A percentile compares a stretch with the other conserved stretches of the same genome.
These are phyloP conservation scores for Caretta caretta DNA, from an alignment of 2,113 vertebrate species.

Conservation along the genomic window DNA sequence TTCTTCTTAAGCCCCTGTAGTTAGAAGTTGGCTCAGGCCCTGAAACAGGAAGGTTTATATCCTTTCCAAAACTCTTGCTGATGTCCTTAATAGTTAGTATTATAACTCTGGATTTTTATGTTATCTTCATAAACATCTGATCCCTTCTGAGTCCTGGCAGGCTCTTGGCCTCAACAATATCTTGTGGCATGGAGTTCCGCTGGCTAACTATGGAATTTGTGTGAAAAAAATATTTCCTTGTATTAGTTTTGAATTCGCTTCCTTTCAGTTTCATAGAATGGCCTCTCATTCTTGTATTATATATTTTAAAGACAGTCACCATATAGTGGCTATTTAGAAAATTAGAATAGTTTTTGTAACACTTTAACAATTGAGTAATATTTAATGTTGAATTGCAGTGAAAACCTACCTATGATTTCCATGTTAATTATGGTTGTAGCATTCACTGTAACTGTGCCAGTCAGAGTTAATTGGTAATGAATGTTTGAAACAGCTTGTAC, in stretches of 20 bases:
- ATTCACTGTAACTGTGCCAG: neutral
- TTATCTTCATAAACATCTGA: neutral
- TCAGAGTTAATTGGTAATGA: neutral
- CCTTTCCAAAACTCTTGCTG: neutral
- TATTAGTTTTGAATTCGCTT: neutral
- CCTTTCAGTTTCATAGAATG: neutral
- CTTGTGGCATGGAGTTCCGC: neutral
- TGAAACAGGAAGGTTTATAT: neutral
- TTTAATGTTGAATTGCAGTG: neutral
- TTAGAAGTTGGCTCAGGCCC: neutral
- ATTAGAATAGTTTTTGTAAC: neutral
- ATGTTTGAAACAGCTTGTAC: neutral
- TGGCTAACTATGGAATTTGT: neutral
- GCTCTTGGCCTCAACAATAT: neutral
- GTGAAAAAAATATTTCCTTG: neutral
- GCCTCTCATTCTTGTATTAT: neutral
- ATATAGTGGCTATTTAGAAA: neutral
- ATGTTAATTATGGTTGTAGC: neutral
- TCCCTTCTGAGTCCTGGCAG: neutral
- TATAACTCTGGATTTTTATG: fast-evolving
- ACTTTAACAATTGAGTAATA: neutral
- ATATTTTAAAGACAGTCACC: neutral
- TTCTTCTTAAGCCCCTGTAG: neutral
- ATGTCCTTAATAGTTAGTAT: neutral
- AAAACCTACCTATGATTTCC: neutral